A percentile compares a stretch with the other conserved stretches of the same genome.
Conservation (phyloP, 2,113 vertebrate species). For the Gorilla gorilla region DNA sequence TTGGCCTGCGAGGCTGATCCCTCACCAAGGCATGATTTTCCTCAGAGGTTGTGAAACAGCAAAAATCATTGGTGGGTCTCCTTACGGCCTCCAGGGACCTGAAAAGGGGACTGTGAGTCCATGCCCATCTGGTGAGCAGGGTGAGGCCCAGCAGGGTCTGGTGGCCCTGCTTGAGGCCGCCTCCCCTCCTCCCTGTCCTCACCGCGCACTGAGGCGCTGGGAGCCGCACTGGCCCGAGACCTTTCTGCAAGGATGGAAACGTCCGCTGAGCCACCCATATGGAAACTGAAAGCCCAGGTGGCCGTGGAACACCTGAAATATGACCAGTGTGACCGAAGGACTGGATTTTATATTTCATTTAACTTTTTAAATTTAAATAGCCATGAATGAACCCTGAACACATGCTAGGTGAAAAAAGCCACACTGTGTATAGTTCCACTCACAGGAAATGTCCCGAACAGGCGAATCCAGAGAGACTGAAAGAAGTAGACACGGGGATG, state of each 20-base stretch:
- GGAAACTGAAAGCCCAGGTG: neutral
- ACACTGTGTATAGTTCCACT: neutral
- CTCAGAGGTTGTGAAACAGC: neutral
- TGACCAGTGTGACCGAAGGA: neutral
- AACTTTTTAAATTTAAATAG: neutral
- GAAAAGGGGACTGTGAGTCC: neutral
- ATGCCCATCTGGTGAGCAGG: neutral
- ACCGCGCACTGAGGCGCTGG: fast-evolving
- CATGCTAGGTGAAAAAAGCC: neutral
- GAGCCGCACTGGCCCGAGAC: neutral
- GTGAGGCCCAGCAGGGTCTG: neutral
- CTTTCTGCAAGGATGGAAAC: neutral
- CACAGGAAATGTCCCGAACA: neutral
- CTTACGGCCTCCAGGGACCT: fast-evolving
- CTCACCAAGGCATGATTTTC: neutral
- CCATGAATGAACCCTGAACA: neutral
- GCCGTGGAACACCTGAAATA: neutral
- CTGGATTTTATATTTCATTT: neutral
- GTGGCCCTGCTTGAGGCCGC: neutral
- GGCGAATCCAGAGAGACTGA: neutral
- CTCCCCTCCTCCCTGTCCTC: neutral
- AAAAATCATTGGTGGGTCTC: neutral
- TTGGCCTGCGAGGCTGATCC: neutral
- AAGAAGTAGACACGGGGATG: fast-evolving
- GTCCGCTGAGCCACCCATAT: fast-evolving